Base-by-base conservation (phyloP, 2,888 invertebrate genomes). In the Drosophila birchii region DNA sequence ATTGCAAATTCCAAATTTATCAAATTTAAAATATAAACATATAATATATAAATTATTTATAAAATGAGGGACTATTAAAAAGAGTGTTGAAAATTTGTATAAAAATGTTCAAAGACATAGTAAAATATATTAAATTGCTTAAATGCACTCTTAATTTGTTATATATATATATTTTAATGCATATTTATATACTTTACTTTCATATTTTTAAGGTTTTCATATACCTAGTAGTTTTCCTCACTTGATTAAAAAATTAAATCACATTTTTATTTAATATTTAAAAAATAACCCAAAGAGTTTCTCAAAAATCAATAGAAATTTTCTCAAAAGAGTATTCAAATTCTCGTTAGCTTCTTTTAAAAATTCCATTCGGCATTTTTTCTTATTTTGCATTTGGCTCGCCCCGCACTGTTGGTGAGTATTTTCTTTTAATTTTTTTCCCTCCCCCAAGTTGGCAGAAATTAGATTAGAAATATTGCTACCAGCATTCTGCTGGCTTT, bases 391-490 rank as follows among this genome's bases (percentile, higher is more conserved):
- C 66, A 55, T 78, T 55, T 62, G 54, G 51, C 60, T 49, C 20
- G 44, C 66, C 66, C 66, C 34, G 61, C 64, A 56, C 66, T 75
- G 66, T 54, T 67, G 57, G 64, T 53, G 73, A 78, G 79, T 88
- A 84, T 84, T 84, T 84, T 88, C 84, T 88, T 88, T 84, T 89
- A 79, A 84, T 81, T 78, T 81, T 72, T 71, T 69, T 69, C 45
- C 55, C 59, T 51, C 74, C 84, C 78, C 41, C 60, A 75, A 76
- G 80, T 82, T 85, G 88, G 75, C 69, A 72, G 76, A 88, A 89
- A 89, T 89, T 90, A 88, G 90, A 90, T 89, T 89, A 89, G 80
- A 86, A 90, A 89, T 88, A 90, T 86, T 78, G 90, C 88, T 89
- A 78, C 80, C 79, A 89, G 88, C 90, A 88, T 86, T 84, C 83